Evolutionary conservation across 92 coral and sea anemone genomes (phyloP).

Genomic region (Zoanthus solanderi): DNA sequence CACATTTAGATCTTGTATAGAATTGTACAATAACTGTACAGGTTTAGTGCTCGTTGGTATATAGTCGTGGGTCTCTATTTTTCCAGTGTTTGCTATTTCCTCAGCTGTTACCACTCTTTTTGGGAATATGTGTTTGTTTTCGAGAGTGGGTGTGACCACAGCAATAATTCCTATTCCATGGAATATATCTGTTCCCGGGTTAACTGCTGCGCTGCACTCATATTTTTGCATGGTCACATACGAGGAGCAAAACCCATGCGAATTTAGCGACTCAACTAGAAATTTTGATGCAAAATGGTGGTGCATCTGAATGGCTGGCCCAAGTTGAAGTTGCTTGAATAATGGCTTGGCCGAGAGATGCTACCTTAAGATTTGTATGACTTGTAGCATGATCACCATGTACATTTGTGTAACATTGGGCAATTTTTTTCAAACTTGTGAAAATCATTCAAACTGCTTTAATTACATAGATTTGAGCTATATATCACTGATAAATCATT

Average conservation of each 20-base stretch:
- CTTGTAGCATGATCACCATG: not conserved
- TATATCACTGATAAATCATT: not conserved
- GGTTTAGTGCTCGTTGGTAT: not conserved
- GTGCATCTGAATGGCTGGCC: slow-evolving; percentile 66
- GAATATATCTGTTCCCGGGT: slow-evolving; percentile 58
- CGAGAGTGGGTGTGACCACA: slow-evolving; percentile 17
- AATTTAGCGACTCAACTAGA: slow-evolving; percentile 56
- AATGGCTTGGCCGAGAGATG: slow-evolving; percentile 70
- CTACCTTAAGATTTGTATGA: slow-evolving; percentile 31
- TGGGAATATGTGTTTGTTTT: slow-evolving; percentile 47
- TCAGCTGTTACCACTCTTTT: slow-evolving; percentile 50
- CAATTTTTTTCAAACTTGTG: not conserved
- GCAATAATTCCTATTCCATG: slow-evolving; percentile 74
- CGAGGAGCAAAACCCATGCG: slow-evolving; percentile 68
- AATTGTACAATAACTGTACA: not conserved
- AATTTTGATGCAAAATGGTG: slow-evolving; percentile 66
- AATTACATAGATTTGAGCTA: not conserved
- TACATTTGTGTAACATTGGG: not conserved
- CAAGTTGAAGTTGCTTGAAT: slow-evolving; percentile 66
- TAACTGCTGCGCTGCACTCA: slow-evolving; percentile 63
- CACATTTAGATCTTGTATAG: not conserved
- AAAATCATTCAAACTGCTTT: not conserved
- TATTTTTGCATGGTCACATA: slow-evolving; percentile 60
- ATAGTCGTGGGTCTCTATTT: slow-evolving; percentile 49
- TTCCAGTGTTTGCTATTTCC: slow-evolving; percentile 52